phyloP scores from a whole-genome alignment of 2,113 vertebrate genomes.

The Hylia prasina region DNA sequence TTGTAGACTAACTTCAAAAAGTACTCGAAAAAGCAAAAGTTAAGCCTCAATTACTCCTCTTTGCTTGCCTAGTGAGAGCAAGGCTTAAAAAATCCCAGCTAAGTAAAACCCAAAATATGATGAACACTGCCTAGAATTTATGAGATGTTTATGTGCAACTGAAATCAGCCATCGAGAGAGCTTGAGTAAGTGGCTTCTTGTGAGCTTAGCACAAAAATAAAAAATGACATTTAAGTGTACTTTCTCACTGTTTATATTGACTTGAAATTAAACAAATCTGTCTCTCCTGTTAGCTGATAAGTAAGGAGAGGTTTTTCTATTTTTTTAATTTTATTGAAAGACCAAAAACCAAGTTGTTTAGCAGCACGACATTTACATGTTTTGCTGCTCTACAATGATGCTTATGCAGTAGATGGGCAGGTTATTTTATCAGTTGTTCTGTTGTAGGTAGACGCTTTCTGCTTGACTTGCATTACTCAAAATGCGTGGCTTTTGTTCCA shows the following conservation, averaged over 20 bases:
- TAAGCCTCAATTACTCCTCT: background rate
- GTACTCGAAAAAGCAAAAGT: background rate
- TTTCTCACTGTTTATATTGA: constrained; percentile 52
- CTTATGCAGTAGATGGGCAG: constrained; percentile 29
- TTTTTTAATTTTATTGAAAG: constrained; percentile 47
- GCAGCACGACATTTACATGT: background rate
- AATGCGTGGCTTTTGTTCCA: constrained; percentile 65
- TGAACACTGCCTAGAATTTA: constrained; percentile 9
- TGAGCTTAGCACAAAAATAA: constrained; percentile 59
- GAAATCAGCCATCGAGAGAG: constrained; percentile 23
- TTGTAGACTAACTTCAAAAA: background rate
- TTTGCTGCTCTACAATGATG: constrained; percentile 52
- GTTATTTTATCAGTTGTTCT: constrained; percentile 41
- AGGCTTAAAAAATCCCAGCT: background rate
- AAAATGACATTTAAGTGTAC: constrained; percentile 50
- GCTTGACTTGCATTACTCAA: constrained; percentile 55
- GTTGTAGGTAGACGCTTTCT: constrained; percentile 23
- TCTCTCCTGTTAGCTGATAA: constrained; percentile 48
- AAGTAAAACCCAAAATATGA: background rate
- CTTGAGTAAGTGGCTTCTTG: constrained; percentile 53
- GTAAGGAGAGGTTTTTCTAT: constrained; percentile 37
- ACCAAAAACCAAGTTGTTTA: constrained; percentile 70
- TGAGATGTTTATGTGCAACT: constrained; percentile 42
- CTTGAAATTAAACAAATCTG: constrained; percentile 63
- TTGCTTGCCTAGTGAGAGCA: constrained; percentile 23